Percentiles rank a stretch among this genome's conserved stretches.
These are phyloP conservation scores for Cylas formicarius DNA, from an alignment of 1,140 invertebrate species.

Conservation along the genomic window DNA sequence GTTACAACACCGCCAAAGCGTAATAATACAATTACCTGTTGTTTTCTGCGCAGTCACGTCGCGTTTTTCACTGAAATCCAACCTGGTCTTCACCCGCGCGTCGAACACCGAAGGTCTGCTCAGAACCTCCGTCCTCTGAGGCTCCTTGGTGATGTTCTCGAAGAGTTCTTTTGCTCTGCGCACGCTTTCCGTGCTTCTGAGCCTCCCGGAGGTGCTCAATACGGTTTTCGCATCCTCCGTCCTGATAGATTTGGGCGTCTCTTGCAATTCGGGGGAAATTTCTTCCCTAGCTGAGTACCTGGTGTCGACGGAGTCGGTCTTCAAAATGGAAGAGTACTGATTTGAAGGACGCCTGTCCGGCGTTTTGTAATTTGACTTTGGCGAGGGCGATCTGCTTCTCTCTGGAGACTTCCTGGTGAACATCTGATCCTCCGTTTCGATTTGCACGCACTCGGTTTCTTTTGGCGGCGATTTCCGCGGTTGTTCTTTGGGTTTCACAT, in stretches of 20 bases:
- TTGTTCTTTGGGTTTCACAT: constrained; percentile 13
- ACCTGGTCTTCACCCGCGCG: too few relatives aligned
- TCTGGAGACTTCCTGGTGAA: constrained; percentile 20
- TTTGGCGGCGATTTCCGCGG: constrained; percentile 15
- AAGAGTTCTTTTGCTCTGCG: constrained; percentile 58
- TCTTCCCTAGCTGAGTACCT: constrained; percentile 6
- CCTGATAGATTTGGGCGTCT: constrained; percentile 29
- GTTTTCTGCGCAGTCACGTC: too few relatives aligned
- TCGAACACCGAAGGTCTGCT: constrained; percentile 45
- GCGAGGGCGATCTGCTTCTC: constrained; percentile 8
- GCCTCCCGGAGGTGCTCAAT: constrained; percentile 30
- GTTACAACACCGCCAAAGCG: too few relatives aligned
- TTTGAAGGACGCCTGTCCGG: constrained; percentile 16
- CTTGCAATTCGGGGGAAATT: constrained; percentile 1
- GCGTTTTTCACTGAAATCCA: too few relatives aligned
- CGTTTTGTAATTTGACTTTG: constrained; percentile 16
- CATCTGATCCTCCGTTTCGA: constrained; percentile 20
- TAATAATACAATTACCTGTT: too few relatives aligned
- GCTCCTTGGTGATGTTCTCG: constrained; percentile 47
- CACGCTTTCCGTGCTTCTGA: constrained; percentile 53
- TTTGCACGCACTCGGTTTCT: constrained; percentile 7
- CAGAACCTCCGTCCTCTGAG: constrained; percentile 44
- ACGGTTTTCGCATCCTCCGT: constrained; percentile 28
- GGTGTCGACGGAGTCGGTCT: constrained; percentile 10
- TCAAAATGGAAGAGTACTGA: constrained; percentile 14